These are phyloP conservation scores for Clupea harengus DNA, from an alignment of 2,113 vertebrate species.

Conservation along the genomic window DNA sequence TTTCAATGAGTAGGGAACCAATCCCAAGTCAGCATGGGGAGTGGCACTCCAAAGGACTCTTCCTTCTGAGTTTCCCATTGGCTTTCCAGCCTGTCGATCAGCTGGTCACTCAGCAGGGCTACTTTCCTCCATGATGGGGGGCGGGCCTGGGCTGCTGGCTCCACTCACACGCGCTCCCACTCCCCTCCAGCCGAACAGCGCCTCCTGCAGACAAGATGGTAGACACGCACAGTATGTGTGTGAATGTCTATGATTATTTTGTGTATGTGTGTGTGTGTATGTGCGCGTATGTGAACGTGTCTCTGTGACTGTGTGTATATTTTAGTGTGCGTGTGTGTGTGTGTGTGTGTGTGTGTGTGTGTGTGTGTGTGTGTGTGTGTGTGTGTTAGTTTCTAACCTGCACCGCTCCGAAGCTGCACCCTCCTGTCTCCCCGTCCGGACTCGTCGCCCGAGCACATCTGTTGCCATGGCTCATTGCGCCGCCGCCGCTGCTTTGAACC, in stretches of 20 bases:
- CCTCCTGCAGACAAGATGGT: slow-evolving; percentile 54
- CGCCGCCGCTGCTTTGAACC: background rate
- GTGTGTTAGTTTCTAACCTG: slow-evolving; percentile 60
- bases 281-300: background rate
- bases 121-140: slow-evolving; percentile 51
- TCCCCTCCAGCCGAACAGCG: slow-evolving; percentile 58
- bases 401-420: slow-evolving; percentile 59
- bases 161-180: slow-evolving; percentile 37
- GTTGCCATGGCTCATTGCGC: background rate
- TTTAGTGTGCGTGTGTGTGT: background rate
- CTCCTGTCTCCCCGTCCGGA: slow-evolving; percentile 55
- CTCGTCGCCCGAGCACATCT: slow-evolving; percentile 33
- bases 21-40: slow-evolving; percentile 8
- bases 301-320: background rate
- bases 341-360: background rate
- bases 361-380: background rate
- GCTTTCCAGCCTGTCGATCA: slow-evolving; percentile 5
- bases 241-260: background rate
- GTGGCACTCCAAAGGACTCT: slow-evolving; percentile 9
- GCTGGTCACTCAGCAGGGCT: slow-evolving; percentile 44
- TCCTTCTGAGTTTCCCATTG: background rate
- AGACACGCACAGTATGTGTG: no score
- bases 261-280: background rate
- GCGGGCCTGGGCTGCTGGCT: slow-evolving; percentile 47
- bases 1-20: background rate